Evolutionary conservation across 2,888 invertebrate genomes (phyloP), one percentile per base, ranked within the genome.

Genomic region (Panzeria rudis): DNA sequence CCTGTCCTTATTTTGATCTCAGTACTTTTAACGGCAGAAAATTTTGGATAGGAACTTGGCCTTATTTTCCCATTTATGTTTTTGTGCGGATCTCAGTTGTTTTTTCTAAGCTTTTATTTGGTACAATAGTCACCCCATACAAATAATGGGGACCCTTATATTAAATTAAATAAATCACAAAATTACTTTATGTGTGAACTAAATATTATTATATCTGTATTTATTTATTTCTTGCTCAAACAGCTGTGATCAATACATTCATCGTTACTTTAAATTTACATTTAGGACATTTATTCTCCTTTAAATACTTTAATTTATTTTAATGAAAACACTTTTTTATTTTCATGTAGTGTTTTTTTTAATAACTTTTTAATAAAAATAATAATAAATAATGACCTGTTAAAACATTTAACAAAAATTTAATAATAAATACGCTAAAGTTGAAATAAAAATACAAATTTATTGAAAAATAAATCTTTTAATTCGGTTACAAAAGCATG

Each of bases 321-420:
- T 54, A 13, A 8, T 29, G 25, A 25, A 44, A 64, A 50, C 8
- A 20, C 54, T 32, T 66, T 38, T 62, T 44, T 44, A 23, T 20
- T 52, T 47, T 25, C 25, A 9, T 41, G 35, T 13, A 47, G 1
- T 20, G 25, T 56, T 72, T 52, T 69, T 52, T 41, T 54, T 44
- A 2, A 17, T 41, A 32, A 23, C 15, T 61, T 75, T 54, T 56
- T 75, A 61, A 56, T 64, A 81, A 75, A 78, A 81, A 59, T 25
- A 68, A 82, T 71, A 75, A 77, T 84, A 84, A 84, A 81, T 84
- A 81, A 84, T 72, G 84, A 81, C 47, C 71, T 76, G 75, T 76
- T 79, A 76, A 82, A 75, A 41, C 50, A 71, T 82, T 79, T 78
- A 73, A 64, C 69, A 78, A 56, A 82, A 82, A 71, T 81, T 81